Evolutionary conservation across 2,888 invertebrate genomes (phyloP).

Genomic region (Polyommatus iphigenia): DNA sequence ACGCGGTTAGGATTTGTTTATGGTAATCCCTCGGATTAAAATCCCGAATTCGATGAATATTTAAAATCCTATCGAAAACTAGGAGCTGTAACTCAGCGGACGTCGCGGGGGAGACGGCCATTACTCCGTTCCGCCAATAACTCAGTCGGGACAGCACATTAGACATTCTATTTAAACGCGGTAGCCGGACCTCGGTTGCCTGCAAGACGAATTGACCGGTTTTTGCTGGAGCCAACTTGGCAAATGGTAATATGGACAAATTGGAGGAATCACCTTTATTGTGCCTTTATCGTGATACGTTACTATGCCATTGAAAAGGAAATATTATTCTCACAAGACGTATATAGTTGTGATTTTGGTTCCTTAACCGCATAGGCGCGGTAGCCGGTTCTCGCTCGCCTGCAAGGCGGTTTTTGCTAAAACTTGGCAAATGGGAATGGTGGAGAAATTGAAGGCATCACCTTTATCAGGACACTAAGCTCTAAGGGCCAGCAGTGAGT

Average conservation of each 20-base stretch:
- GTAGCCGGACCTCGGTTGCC: background rate
- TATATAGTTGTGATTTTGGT: no score
- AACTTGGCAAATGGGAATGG: background rate
- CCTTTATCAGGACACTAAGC: no score
- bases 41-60: constrained; percentile 25
- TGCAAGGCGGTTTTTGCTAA: background rate
- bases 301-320: no score
- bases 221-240: background rate
- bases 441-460: no score
- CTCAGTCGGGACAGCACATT: constrained; percentile 44
- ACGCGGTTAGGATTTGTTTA: background rate
- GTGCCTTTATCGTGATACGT: no score
- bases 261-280: background rate
- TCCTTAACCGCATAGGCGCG: background rate
- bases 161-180: constrained; percentile 39
- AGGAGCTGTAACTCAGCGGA: constrained; percentile 39
- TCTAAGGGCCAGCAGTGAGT: no score
- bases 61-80: constrained; percentile 24
- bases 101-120: constrained; percentile 39
- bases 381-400: background rate
- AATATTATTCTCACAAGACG: no score
- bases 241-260: background rate
- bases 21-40: constrained; percentile 10
- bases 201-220: constrained; percentile 22
- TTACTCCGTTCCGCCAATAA: constrained; percentile 46